Base-by-base conservation (phyloP, 2,888 invertebrate genomes). In the Apamea epomidion region DNA sequence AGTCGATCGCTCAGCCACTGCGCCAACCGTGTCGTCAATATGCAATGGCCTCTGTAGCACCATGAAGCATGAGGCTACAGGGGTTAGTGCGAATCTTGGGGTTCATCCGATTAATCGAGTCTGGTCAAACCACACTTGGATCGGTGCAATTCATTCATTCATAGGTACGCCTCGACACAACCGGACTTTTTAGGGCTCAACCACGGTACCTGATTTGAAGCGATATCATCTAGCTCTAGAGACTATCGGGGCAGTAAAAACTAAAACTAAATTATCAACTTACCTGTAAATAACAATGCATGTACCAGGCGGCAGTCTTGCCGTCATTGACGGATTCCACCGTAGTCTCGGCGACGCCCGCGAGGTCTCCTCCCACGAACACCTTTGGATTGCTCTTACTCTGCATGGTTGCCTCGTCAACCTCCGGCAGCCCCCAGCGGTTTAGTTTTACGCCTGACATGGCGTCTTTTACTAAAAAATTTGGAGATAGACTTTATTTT, bases 271-370 rank as follows among this genome's bases (percentile, higher is more conserved):
- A 37, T 58, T 0, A 58, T 7, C 7, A 21, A 87, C 91, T 84
- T 81, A 98, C 98, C 97, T 99, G 99, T 87, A 99, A 96, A 92
- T 98, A 98, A 89, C 98, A 98, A 94, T 99, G 99, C 92, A 99
- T 99, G 90, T 97, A 97, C 99, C 99, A 99, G 6, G 99, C 99
- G 0, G 99, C 99, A 0, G 98, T 99, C 97, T 99, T 99, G 58
- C 99, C 99, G 95, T 99, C 99, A 93, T 99, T 99, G 0, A 99
- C 99, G 0, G 99, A 98, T 95, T 99, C 99, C 0, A 99, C 99
- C 0, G 99, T 99, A 0, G 99, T 99, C 95, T 99, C 99, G 0
- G 99, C 98, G 62, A 98, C 97, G 0, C 99, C 99, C 0, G 99
- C 99, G 68, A 99, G 93, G 95, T 99, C 99, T 0, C 99, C 99